Evolutionary conservation across 2,113 vertebrate genomes (phyloP).

Genomic region (Cephalopholis sonnerati): DNA sequence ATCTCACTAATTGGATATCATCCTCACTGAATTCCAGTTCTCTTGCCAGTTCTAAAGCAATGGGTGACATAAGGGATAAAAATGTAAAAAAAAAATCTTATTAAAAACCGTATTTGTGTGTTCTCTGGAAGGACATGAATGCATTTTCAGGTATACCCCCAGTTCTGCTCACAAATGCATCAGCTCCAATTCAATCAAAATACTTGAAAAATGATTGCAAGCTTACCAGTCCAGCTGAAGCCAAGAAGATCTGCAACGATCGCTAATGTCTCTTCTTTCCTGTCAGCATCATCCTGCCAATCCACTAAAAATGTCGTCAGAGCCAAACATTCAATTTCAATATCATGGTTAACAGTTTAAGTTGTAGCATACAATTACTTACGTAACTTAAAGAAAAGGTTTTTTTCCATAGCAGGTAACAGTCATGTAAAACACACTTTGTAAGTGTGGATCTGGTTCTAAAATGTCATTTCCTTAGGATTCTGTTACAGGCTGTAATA

Average conservation of each 20-base stretch:
- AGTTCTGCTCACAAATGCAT: not conserved
- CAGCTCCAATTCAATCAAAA: constrained; percentile 7
- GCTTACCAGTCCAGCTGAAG: constrained; percentile 98
- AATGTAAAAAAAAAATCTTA: not conserved
- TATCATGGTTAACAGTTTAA: constrained; percentile 13
- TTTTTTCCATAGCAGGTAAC: constrained; percentile 17
- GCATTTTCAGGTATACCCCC: not conserved
- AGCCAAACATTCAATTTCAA: constrained; percentile 73
- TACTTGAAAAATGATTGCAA: not conserved
- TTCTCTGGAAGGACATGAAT: not conserved
- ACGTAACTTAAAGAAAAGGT: not conserved
- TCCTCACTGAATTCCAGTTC: constrained; percentile 97
- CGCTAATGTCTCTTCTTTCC: constrained; percentile 93
- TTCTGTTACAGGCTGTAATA: constrained; percentile 54
- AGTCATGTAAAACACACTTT: constrained; percentile 18
- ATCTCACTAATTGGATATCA: constrained; percentile 93
- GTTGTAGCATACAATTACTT: not conserved
- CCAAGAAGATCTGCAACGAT: constrained; percentile 97
- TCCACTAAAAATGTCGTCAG: constrained; percentile 87
- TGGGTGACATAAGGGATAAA: not conserved
- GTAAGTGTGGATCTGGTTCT: not conserved
- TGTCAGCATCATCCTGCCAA: constrained; percentile 92
- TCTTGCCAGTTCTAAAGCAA: constrained; percentile 90
- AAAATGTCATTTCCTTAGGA: constrained; percentile 9
- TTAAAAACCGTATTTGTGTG: not conserved